Evolutionary conservation across 2,797 vertebrate species (phyloP).

Genomic region (Aselliscus stoliczkanus): DNA sequence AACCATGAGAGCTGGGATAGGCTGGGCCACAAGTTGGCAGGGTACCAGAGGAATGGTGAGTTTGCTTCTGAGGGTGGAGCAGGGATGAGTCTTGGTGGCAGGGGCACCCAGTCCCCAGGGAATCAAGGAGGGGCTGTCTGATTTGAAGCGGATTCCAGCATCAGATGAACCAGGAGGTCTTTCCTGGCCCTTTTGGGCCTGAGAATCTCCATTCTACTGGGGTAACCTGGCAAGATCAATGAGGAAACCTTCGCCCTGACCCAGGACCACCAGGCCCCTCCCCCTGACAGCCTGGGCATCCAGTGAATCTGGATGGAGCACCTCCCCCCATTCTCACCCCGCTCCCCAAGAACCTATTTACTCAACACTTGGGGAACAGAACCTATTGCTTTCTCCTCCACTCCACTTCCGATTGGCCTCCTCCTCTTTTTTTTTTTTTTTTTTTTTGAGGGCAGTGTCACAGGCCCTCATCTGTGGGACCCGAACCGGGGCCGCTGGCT

Average conservation of each 20-base stretch:
- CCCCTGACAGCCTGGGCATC: background rate
- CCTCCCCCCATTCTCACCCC: background rate
- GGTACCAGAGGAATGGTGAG: background rate
- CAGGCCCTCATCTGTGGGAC: too few relatives aligned
- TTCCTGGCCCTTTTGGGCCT: background rate
- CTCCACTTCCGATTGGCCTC: background rate
- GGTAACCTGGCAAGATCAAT: background rate
- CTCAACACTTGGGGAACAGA: background rate
- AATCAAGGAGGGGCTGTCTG: background rate
- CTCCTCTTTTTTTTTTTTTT: too few relatives aligned
- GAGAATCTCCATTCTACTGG: background rate
- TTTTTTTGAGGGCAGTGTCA: too few relatives aligned
- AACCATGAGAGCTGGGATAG: background rate
- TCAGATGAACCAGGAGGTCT: background rate
- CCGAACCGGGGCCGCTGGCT: too few relatives aligned
- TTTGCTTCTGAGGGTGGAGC: background rate
- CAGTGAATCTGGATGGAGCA: background rate
- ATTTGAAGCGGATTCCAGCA: background rate
- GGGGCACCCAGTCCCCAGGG: background rate
- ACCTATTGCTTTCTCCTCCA: background rate
- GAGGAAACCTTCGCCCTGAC: background rate
- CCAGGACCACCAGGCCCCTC: background rate
- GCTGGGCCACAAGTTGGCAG: background rate
- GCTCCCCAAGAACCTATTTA: background rate
- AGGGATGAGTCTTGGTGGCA: background rate